Conservation (phyloP, 23 tunicate species). For the Aplidium turbinatum region DNA sequence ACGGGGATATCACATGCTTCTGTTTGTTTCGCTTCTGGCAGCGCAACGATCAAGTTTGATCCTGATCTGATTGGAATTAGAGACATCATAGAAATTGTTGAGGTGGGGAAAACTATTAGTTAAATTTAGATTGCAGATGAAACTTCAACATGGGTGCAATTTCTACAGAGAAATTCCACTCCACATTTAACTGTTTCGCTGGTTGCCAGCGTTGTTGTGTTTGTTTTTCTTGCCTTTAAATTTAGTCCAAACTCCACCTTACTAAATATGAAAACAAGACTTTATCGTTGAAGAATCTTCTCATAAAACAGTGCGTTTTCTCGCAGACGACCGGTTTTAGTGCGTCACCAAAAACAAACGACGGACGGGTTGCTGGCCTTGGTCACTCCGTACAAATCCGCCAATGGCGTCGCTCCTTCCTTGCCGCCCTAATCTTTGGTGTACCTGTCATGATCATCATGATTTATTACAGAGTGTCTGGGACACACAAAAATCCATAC, state of each 20-base stretch:
- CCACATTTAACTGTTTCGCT: too few relatives aligned
- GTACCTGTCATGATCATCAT: slow-evolving; percentile 92
- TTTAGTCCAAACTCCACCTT: too few relatives aligned
- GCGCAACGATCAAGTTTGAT: slow-evolving; percentile 78
- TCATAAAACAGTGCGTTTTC: too few relatives aligned
- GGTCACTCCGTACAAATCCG: slow-evolving; percentile 79
- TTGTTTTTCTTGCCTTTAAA: too few relatives aligned
- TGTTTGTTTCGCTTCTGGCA: slow-evolving; percentile 83
- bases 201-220: too few relatives aligned
- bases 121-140: too few relatives aligned
- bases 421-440: slow-evolving; percentile 83
- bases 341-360: slow-evolving; percentile 62
- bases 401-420: slow-evolving; percentile 88
- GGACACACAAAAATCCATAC: slow-evolving; percentile 74
- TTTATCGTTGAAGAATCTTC: too few relatives aligned
- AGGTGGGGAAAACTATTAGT: too few relatives aligned
- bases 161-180: too few relatives aligned
- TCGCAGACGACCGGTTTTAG: slow-evolving; percentile 79
- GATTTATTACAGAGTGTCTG: slow-evolving; percentile 93
- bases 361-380: slow-evolving; percentile 50
- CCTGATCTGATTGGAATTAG: slow-evolving; percentile 64
- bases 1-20: slow-evolving; percentile 77
- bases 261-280: too few relatives aligned
- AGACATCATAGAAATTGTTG: slow-evolving; percentile 70
- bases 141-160: too few relatives aligned